Evolutionary conservation across 2,113 vertebrate genomes (phyloP).

Genomic region (Engystomops pustulosus): DNA sequence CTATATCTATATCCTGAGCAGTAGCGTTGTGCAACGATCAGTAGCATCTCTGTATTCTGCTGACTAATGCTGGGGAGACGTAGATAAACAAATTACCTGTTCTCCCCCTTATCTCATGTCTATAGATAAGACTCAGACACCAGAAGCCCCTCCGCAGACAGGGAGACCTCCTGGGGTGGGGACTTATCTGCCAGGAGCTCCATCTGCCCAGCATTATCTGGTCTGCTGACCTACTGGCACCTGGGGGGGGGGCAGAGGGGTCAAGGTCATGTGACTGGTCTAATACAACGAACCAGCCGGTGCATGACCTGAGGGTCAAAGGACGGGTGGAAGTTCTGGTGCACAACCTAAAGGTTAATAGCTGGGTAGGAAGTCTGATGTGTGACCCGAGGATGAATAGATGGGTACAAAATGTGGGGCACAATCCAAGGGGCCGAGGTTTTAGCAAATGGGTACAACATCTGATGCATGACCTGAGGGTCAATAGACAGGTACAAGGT

Average conservation of each 20-base stretch:
- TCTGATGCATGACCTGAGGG: too few relatives aligned
- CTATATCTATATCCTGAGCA: neutral
- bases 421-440: too few relatives aligned
- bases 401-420: too few relatives aligned
- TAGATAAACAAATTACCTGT: conserved; percentile 5
- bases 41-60: neutral
- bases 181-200: conserved; percentile 7
- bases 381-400: too few relatives aligned
- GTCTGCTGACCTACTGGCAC: neutral
- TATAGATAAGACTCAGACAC: conserved; percentile 43
- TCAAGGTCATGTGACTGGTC: conserved; percentile 30
- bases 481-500: too few relatives aligned
- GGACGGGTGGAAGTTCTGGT: too few relatives aligned
- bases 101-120: conserved; percentile 12
- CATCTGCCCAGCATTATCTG: conserved; percentile 9
- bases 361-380: too few relatives aligned
- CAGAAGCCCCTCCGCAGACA: conserved; percentile 25
- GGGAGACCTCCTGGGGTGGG: conserved; percentile 12
- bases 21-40: neutral
- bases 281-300: too few relatives aligned
- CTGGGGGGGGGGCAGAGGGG: neutral
- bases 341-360: too few relatives aligned
- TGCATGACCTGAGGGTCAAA: too few relatives aligned
- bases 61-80: neutral
- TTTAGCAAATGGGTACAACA: too few relatives aligned